Percentiles rank a stretch among this genome's conserved stretches.
Evolutionary conservation across 2,888 invertebrate species (phyloP).

Genomic region (Formica aserva): DNA sequence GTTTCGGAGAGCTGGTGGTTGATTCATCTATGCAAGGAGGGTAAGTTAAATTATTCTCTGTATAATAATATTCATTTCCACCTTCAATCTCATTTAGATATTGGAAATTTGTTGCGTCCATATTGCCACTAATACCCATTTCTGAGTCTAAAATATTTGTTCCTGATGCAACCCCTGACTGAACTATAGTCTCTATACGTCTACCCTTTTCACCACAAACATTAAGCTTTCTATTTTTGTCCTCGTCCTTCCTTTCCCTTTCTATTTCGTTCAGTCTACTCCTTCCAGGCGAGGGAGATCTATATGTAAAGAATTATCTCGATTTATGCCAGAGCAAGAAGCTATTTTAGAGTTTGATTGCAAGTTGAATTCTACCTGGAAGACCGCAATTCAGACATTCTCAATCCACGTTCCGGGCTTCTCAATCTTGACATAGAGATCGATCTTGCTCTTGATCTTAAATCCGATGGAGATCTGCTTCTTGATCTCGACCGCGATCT

Average conservation of each 20-base stretch:
- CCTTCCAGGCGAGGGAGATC: conserved; percentile 75
- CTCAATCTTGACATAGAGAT: conserved; percentile 74
- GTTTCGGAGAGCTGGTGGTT: conserved; percentile 86
- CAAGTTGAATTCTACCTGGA: conserved; percentile 75
- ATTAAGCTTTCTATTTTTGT: conserved; percentile 68
- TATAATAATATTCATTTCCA: conserved; percentile 82
- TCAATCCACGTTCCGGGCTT: conserved; percentile 65
- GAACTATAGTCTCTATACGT: conserved; percentile 83
- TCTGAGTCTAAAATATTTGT: conserved; percentile 68
- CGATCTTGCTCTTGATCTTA: conserved; percentile 71
- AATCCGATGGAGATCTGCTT: conserved; percentile 64
- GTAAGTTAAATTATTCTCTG: conserved; percentile 83
- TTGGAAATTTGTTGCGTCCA: conserved; percentile 77
- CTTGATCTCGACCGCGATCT: conserved; percentile 68
- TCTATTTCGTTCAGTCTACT: conserved; percentile 66
- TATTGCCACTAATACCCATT: conserved; percentile 65
- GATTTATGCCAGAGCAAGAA: conserved; percentile 12
- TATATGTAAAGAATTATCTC: conserved; percentile 52
- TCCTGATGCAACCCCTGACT: conserved; percentile 69
- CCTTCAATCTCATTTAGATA: conserved; percentile 77
- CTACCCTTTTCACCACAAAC: conserved; percentile 75
- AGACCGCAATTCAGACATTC: conserved; percentile 74
- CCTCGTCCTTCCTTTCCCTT: conserved; percentile 71
- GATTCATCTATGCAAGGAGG: conserved; percentile 83
- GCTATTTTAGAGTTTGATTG: not conserved